Conservation (phyloP, 2,888 invertebrate genomes). For the Bombylius discolor region DNA sequence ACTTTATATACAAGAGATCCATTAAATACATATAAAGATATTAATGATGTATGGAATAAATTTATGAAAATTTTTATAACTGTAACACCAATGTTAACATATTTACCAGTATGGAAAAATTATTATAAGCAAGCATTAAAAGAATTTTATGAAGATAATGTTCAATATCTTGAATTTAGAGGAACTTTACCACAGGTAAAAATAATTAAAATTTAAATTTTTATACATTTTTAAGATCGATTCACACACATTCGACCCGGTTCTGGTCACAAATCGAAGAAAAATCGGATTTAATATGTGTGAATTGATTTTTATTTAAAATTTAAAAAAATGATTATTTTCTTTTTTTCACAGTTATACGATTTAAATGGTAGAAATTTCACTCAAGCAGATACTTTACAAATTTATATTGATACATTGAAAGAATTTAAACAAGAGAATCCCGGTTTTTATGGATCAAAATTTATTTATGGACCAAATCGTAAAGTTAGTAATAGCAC, state of each 20-base stretch:
- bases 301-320: too few species aligned
- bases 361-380: constrained; percentile 50
- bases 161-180: constrained; percentile 57
- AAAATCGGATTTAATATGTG: too few species aligned
- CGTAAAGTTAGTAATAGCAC: constrained; percentile 36
- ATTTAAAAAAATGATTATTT: too few species aligned
- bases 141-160: constrained; percentile 50
- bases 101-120: constrained; percentile 50
- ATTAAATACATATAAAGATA: constrained; percentile 39
- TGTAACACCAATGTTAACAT: constrained; percentile 43
- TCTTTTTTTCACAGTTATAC: constrained; percentile 36
- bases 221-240: too few species aligned
- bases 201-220: too few species aligned
- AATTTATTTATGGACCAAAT: constrained; percentile 55
- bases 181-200: constrained; percentile 42
- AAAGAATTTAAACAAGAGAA: constrained; percentile 45
- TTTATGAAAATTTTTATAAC: constrained; percentile 45
- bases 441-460: constrained; percentile 53
- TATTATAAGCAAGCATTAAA: constrained; percentile 51
- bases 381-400: constrained; percentile 42
- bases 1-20: constrained; percentile 43
- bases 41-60: constrained; percentile 45
- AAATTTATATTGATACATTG: constrained; percentile 44
- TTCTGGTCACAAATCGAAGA: too few species aligned
- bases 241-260: too few species aligned